Evolutionary conservation across 2,888 invertebrate genomes (phyloP), one percentile per base, ranked within the genome.

Genomic region (Acanthosoma haemorrhoidale): DNA sequence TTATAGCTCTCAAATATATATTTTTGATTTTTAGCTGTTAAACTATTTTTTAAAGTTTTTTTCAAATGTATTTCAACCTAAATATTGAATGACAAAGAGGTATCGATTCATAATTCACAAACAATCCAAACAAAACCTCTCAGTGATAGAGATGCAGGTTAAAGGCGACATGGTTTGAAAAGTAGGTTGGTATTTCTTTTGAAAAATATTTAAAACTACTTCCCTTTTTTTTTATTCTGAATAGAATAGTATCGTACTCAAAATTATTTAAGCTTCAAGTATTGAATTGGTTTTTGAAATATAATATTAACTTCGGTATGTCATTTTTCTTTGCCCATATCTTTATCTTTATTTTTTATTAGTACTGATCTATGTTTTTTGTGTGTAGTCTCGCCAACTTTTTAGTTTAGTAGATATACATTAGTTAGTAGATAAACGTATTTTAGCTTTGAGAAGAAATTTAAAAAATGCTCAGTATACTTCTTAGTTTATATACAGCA

Each of bases 141-240:
- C n/a, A n/a, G n/a, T n/a, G n/a, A n/a, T n/a, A n/a, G n/a, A 11
- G 38, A 15, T 34, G 25, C 34, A 64, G 64, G 64, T 64, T 64
- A 64, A n/a, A 39, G 64, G 34, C 51, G 51, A 51, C 51, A 51
- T 41, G 39, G 41, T 41, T 64, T 39, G 64, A 29, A 38, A 64
- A 64, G 64, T 64, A 64, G 64, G 64, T 60, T 64, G 64, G 39
- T 36, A 61, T 61, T 13, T 38, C 2, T 25, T 51, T 51, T 51
- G n/a, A 61, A 61, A 61, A 61, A 36, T 16, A 38, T 16, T 16
- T 21, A 13, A n/a, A 9, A 36, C 38, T 36, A 3, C 15, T 32
- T 51, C 16, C n/a, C 4, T 34, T 36, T 61, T 61, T 15, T 34
- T 61, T 3, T 16, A 36, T 36, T 18, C 38, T 18, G 21, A 61